phyloP scores from a whole-genome alignment of 2,888 invertebrate genomes.

The Perdita meconis region DNA sequence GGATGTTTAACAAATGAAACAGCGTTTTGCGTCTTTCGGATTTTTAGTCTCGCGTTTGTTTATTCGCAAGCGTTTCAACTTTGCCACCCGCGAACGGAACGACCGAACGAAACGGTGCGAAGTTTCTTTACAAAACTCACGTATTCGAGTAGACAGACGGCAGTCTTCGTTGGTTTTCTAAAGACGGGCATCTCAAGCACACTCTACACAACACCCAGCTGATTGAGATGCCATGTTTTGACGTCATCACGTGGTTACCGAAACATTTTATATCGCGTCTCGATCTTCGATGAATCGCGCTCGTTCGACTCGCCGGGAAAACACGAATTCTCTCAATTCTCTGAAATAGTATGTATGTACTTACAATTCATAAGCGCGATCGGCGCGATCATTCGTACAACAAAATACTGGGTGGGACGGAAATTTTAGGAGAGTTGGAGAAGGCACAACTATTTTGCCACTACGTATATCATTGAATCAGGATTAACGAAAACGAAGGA shows the following conservation, averaged over 20 bases:
- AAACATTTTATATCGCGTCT: conserved; percentile 54
- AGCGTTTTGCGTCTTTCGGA: conserved; percentile 74
- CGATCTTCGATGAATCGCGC: conserved; percentile 55
- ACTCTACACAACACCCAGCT: conserved; percentile 84
- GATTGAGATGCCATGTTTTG: conserved; percentile 83
- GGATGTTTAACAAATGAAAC: conserved; percentile 72
- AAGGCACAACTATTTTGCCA: no score
- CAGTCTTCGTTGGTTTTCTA: conserved; percentile 78
- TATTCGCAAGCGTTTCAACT: not conserved
- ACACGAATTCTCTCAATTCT: not conserved
- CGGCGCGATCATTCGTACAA: no score
- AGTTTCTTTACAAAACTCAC: conserved; percentile 75
- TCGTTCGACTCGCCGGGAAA: conserved; percentile 40
- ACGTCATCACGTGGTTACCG: conserved; percentile 78
- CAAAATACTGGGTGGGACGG: no score
- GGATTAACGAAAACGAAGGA: not conserved
- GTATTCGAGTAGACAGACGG: conserved; percentile 79
- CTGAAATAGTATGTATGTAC: no score
- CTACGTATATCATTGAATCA: not conserved
- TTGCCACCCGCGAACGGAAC: not conserved
- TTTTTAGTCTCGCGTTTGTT: conserved; percentile 32
- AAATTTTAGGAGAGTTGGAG: no score
- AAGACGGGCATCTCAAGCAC: conserved; percentile 82
- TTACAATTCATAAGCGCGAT: no score
- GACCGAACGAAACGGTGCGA: not conserved